Percentiles rank a stretch among this genome's conserved stretches.
phyloP scores from a whole-genome alignment of 2,797 vertebrate species.

The Pseudochaenichthys georgianus region DNA sequence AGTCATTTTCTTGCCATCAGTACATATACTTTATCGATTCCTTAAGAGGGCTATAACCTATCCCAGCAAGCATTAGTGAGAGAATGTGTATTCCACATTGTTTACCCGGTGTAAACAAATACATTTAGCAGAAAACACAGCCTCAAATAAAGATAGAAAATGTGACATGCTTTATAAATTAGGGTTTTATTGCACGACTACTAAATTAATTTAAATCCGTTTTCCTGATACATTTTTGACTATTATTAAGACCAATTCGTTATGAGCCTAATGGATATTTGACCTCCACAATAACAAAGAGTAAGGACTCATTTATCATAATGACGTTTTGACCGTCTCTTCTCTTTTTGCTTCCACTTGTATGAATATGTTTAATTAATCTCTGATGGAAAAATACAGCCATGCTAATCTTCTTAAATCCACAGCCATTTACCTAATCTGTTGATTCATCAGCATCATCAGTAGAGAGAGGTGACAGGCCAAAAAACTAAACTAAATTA shows the following conservation, averaged over 20 bases:
- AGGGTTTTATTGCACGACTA: neutral
- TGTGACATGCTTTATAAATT: neutral
- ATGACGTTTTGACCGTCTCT: neutral
- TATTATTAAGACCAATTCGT: neutral
- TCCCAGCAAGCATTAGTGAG: too few relatives aligned
- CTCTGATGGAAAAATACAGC: slow-evolving; percentile 28
- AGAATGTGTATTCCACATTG: too few relatives aligned
- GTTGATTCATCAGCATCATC: slow-evolving; percentile 46
- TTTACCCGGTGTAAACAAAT: too few relatives aligned
- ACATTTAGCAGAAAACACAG: neutral
- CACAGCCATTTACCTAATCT: slow-evolving; percentile 53
- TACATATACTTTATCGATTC: neutral
- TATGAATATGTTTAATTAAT: slow-evolving; percentile 36
- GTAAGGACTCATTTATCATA: slow-evolving; percentile 12
- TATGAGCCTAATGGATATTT: slow-evolving; percentile 15
- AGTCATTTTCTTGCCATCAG: neutral
- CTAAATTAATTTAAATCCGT: neutral
- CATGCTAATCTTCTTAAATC: slow-evolving; percentile 53
- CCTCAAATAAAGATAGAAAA: neutral
- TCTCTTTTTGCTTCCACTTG: slow-evolving; percentile 41
- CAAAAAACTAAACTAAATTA: slow-evolving; percentile 39
- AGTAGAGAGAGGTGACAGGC: slow-evolving; percentile 32
- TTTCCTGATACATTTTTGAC: neutral
- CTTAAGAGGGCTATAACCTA: too few relatives aligned
- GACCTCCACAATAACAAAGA: slow-evolving; percentile 2